Percentiles rank a stretch among this genome's conserved stretches.
Conservation (phyloP, 1,140 invertebrate genomes). For the Triops longicaudatus region DNA sequence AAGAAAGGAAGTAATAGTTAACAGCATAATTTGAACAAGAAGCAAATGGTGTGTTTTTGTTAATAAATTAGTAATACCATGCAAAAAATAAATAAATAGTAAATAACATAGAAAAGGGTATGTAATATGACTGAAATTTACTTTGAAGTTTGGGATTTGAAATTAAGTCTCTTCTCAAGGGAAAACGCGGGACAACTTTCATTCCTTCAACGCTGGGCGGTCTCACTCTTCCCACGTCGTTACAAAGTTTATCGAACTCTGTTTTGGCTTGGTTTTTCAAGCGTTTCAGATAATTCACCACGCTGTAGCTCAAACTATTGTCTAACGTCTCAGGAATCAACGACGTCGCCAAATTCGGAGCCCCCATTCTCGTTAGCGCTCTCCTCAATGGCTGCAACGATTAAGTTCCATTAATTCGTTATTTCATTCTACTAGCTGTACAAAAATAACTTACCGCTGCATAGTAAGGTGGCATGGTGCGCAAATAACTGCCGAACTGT, state of each 20-base stretch:
- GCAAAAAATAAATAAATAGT: background rate
- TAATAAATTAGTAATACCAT: background rate
- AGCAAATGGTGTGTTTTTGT: background rate
- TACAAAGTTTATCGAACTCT: slow-evolving; percentile 85
- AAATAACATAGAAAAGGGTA: background rate
- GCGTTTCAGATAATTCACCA: slow-evolving; percentile 88
- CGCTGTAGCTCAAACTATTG: slow-evolving; percentile 83
- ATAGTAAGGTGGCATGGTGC: slow-evolving; percentile 94
- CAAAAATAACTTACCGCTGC: slow-evolving; percentile 56
- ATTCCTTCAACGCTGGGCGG: slow-evolving; percentile 55
- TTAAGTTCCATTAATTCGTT: background rate
- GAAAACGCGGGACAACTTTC: slow-evolving; percentile 55
- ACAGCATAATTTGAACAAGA: no score
- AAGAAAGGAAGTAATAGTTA: no score
- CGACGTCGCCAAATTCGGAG: slow-evolving; percentile 60
- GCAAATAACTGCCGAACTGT: slow-evolving; percentile 86
- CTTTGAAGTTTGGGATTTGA: slow-evolving; percentile 64
- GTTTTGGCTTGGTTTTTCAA: slow-evolving; percentile 92
- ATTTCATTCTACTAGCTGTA: slow-evolving; percentile 13
- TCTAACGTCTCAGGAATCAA: slow-evolving; percentile 87
- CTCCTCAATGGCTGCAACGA: slow-evolving; percentile 68
- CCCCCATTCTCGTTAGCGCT: slow-evolving; percentile 82
- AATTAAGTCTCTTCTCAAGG: slow-evolving; percentile 63
- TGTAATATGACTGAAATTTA: slow-evolving; percentile 28
- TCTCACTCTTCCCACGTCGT: slow-evolving; percentile 55